These are phyloP conservation scores for Lathamus discolor DNA, from an alignment of 2,113 vertebrate species.

Conservation along the genomic window DNA sequence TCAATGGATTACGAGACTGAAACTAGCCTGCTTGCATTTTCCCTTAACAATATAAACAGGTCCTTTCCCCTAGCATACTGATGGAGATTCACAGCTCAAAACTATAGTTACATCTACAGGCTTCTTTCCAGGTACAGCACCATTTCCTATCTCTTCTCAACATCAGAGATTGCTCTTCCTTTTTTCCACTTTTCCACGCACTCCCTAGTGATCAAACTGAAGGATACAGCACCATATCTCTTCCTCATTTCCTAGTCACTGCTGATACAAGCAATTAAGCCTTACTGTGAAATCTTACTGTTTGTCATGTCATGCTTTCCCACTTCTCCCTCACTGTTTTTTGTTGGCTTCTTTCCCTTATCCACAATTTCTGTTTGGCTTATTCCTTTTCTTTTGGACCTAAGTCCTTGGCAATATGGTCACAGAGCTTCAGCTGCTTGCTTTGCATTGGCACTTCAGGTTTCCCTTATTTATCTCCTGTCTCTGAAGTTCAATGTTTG, in stretches of 20 bases:
- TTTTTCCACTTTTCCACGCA: neutral
- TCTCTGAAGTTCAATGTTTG: neutral
- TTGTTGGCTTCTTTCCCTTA: neutral
- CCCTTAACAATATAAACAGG: neutral
- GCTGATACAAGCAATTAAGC: neutral
- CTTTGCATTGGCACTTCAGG: neutral
- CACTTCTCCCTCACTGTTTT: neutral
- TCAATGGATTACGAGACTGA: neutral
- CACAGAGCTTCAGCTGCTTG: neutral
- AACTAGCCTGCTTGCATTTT: neutral
- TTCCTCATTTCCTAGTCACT: neutral
- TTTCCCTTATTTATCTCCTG: neutral
- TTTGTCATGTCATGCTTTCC: neutral
- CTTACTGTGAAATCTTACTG: neutral
- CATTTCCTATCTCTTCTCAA: neutral
- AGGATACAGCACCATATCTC: neutral
- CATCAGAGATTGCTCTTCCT: neutral
- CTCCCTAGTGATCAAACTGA: neutral
- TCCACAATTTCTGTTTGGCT: neutral
- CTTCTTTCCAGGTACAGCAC: neutral
- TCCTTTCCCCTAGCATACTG: neutral
- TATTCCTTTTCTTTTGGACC: neutral
- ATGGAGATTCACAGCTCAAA: neutral
- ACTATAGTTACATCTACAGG: neutral
- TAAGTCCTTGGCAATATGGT: neutral